Evolutionary conservation across 2,888 invertebrate genomes (phyloP), one percentile per base, ranked within the genome.

Genomic region (Eilema griseolum): DNA sequence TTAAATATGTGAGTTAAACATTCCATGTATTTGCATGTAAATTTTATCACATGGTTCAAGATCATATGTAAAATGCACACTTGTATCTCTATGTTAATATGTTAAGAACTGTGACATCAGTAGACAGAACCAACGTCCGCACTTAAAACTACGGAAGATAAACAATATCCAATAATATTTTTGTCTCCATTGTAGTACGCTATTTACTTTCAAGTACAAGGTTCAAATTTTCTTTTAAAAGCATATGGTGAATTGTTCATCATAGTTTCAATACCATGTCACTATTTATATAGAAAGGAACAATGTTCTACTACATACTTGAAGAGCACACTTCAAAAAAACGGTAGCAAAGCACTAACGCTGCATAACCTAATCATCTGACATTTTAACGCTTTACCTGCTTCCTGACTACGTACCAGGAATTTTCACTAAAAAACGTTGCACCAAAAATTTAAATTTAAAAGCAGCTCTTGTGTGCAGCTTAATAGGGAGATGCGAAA

Each of bases 1-100:
- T 65, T 56, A 56, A 65, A 16, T 65, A 31, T n/a, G 28, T 56
- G 20, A 65, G n/a, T 56, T 56, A 65, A 56, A 65, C 26, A 56
- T 65, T 65, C 28, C 28, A 3, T 31, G 16, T 56, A 31, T 56
- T 65, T 20, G 16, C 24, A 16, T 28, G 24, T 59, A 24, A 59
- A 59, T 26, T 59, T 26, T 26, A 24, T 59, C 20, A 46, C 46
- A 7, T 7, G 20, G 7, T 46, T 7, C 20, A 16, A 20, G 2
- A 20, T 7, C 4, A 3, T 41, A 14, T 41, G 10, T 4, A 2
- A 37, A 12, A 41, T 16, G 41, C 33, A 12, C 16, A 41, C 41
- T 16, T 12, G 12, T 37, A 12, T 11, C 37, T 1, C 11, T 24
- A 24, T 10, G 0, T 23, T 57, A 1, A 24, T 11, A 57, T 23